Evolutionary conservation across 2,797 vertebrate species (phyloP).

Genomic region (Petrocephalus schoutedeni): DNA sequence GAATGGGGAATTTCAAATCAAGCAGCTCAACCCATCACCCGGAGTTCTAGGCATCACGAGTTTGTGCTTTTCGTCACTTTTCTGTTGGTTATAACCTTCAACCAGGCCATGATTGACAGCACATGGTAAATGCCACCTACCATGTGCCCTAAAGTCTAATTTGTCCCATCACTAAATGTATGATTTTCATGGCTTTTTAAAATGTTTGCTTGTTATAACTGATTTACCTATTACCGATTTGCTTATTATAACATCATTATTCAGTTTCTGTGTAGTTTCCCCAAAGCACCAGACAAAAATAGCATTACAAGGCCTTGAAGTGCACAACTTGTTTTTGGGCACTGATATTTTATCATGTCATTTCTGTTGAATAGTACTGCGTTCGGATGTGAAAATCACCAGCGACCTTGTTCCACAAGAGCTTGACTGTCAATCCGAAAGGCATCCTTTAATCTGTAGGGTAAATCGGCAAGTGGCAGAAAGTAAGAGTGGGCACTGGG

Average conservation of each 20-base stretch:
- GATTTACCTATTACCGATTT: neutral
- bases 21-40: neutral
- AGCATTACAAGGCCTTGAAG: neutral
- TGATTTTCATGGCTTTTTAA: neutral
- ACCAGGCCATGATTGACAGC: neutral
- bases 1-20: neutral
- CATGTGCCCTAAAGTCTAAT: neutral
- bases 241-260: neutral
- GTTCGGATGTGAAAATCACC: neutral
- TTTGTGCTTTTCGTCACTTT: neutral
- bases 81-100: neutral
- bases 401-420: neutral
- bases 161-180: neutral
- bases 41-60: neutral
- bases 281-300: neutral
- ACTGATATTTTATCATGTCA: neutral
- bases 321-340: neutral
- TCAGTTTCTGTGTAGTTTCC: neutral
- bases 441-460: neutral
- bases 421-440: neutral
- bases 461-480: constrained; percentile 10
- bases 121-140: neutral
- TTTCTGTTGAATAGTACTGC: neutral
- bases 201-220: neutral
- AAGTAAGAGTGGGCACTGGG: neutral